phyloP scores from a whole-genome alignment of 2,113 vertebrate genomes.

The Melierax canorus region DNA sequence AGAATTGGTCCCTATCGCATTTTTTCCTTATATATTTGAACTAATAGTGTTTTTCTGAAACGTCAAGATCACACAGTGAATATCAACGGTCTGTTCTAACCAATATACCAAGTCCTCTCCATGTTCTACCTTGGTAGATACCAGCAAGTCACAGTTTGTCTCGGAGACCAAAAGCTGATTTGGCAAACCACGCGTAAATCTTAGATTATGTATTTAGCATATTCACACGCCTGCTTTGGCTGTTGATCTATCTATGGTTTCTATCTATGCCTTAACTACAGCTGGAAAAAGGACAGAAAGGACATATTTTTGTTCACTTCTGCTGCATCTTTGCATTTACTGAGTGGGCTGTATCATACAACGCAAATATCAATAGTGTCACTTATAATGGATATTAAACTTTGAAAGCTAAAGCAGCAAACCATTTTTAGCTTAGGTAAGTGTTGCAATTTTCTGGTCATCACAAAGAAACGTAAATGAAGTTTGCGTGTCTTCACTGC shows the following conservation, averaged over 20 bases:
- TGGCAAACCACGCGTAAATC: rapidly evolving
- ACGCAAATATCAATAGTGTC: not conserved
- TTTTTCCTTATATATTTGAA: not conserved
- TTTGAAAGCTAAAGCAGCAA: not conserved
- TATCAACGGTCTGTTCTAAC: not conserved
- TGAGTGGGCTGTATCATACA: not conserved
- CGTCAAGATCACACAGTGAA: not conserved
- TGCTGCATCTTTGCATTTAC: not conserved
- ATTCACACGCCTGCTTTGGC: not conserved
- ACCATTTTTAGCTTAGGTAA: not conserved
- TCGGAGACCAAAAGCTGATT: not conserved
- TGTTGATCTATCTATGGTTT: not conserved
- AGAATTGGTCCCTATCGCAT: not conserved
- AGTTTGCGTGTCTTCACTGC: not conserved
- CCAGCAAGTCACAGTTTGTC: not conserved
- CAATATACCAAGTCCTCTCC: too few species aligned
- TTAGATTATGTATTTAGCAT: not conserved
- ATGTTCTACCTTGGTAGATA: rapidly evolving
- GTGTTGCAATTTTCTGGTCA: not conserved
- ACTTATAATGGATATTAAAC: not conserved
- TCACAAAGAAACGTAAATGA: not conserved
- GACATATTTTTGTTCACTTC: not conserved
- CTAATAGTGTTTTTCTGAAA: not conserved
- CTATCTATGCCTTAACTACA: not conserved
- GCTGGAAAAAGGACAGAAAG: not conserved